A percentile compares a stretch with the other conserved stretches of the same genome.
Conservation (phyloP, 2,797 vertebrate species). For the Columba guinea region DNA sequence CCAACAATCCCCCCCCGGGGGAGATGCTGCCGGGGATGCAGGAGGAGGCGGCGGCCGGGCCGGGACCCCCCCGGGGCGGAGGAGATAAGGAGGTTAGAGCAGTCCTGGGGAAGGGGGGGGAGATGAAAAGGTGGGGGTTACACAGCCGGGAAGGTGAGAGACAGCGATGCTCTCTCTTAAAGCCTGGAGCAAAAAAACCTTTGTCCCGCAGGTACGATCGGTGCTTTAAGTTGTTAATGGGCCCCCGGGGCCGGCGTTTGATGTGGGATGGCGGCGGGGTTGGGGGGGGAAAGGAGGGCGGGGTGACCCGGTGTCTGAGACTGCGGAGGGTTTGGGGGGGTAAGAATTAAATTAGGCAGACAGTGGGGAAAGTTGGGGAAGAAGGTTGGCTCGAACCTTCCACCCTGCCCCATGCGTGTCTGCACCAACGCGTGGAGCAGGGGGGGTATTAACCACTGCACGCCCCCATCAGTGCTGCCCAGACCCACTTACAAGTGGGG, state of each 20-base stretch:
- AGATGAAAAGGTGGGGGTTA: neutral
- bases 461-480: neutral
- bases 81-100: slow-evolving; percentile 51
- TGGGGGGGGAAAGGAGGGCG: too few relatives aligned
- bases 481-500: neutral
- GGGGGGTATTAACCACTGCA: accelerated
- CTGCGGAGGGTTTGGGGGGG: neutral
- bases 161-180: slow-evolving; percentile 7
- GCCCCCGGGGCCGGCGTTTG: slow-evolving; percentile 15
- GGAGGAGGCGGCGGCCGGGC: neutral
- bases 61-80: neutral
- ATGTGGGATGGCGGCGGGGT: slow-evolving; percentile 37
- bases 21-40: neutral
- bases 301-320: neutral
- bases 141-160: slow-evolving; percentile 45
- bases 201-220: slow-evolving; percentile 42
- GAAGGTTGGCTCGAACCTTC: neutral
- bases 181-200: neutral
- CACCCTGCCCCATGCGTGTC: neutral
- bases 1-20: slow-evolving; percentile 15
- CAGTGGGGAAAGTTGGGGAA: neutral
- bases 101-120: neutral
- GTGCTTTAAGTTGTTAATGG: slow-evolving; percentile 53
- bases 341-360: neutral
- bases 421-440: neutral